These are phyloP conservation scores for Drosophila gunungcola DNA, from an alignment of 1,140 invertebrate genomes.

Conservation along the genomic window DNA sequence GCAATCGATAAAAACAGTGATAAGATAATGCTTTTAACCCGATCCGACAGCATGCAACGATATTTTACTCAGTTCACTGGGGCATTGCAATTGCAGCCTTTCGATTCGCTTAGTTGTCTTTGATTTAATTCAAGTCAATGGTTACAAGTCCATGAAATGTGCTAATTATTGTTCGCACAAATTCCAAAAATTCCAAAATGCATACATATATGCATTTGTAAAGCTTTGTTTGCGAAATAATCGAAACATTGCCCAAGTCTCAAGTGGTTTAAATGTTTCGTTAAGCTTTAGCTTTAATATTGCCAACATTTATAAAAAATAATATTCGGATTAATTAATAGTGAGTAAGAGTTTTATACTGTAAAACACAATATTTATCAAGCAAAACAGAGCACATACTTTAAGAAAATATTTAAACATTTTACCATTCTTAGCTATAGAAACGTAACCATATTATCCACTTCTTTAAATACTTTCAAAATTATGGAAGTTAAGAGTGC, in stretches of 20 bases:
- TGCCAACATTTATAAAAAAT: no score
- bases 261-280: no score
- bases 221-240: background rate
- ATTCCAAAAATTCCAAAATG: background rate
- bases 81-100: constrained; percentile 11
- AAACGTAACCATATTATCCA: no score
- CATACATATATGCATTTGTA: background rate
- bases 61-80: background rate
- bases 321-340: no score
- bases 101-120: constrained; percentile 10
- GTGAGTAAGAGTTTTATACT: no score
- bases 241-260: background rate
- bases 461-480: background rate
- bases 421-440: no score
- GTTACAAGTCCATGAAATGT: constrained; percentile 31
- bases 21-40: constrained; percentile 3
- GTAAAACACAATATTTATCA: no score
- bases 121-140: constrained; percentile 9
- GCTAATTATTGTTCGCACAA: constrained; percentile 4
- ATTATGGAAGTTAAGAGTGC: background rate
- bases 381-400: no score
- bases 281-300: no score
- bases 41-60: background rate
- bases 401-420: no score
- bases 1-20: background rate